Evolutionary conservation across 2,797 vertebrate species (phyloP), one percentile per base, ranked within the genome.

Genomic region (Smutsia gigantea): DNA sequence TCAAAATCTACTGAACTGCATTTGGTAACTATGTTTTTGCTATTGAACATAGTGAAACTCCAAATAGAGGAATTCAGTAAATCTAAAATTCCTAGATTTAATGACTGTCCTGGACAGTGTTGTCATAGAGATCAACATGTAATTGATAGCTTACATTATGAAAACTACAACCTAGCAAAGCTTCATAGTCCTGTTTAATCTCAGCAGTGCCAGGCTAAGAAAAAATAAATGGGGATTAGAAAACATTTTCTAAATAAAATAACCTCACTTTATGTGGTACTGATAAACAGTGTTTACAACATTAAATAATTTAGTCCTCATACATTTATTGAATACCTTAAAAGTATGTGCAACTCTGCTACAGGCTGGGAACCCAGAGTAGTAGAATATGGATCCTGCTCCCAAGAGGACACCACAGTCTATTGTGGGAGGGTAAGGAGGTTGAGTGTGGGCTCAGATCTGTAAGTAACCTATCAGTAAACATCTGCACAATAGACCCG

Each of bases 221-320:
- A 96, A 69, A 91, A 69, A 91, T 13, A 84, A 93, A 77, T 68
- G 46, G 34, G 90, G 81, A 88, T 78, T 87, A 88, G 64, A 49
- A 96, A 94, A 93, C 11, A 57, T 87, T 94, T 95, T 93, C 66
- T 93, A 95, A 94, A 93, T 90, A 93, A 95, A 97, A 86, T 83
- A 46, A 75, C 39, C 46, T 96, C 25, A 49, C 93, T 89, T 95
- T 96, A 91, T 95, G 37, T 84, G 57, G 12, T 83, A 92, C 78
- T 11, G 34, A 93, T 96, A 88, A 96, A 63, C 59, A 95, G 13
- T 46, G 31, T 97, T 92, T 87, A 86, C 2, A 69, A 46, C 23
- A 66, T 72, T 39, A 42, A 82, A 64, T 64, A 82, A 94, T 91
- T 95, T 95, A 77, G 75, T 84, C 29, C 66, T 90, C 61, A 21